Base-by-base conservation (phyloP, 2,113 vertebrate species). In the Nycticorax nycticorax region DNA sequence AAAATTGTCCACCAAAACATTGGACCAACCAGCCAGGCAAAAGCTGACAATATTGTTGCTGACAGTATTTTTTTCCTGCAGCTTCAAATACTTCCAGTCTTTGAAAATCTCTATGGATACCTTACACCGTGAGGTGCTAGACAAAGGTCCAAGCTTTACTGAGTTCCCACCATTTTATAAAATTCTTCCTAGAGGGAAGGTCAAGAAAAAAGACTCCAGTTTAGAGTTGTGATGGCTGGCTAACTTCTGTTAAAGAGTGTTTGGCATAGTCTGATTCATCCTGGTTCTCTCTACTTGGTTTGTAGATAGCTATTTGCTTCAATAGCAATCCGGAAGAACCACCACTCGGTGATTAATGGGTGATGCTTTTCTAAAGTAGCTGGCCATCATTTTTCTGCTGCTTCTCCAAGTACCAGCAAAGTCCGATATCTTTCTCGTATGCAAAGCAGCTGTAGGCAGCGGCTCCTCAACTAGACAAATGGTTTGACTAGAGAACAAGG, bases 301-400 rank as follows among this genome's bases (percentile, higher is more conserved):
- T 89, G 50, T 22, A 84, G 80, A 12, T 53, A 37, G 17, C 23
- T 23, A 3, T 67, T 78, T 92, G 37, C 48, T 81, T 82, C 10
- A 6, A 3, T 3, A 35, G 24, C 37, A 30, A 9, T 26, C 22
- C 35, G 76, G 62, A 91, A 62, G 12, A 63, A 30, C 4, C 4
- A 39, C 9, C 17, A 35, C 28, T 62, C 2, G 0, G 32, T 62
- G 33, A 72, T 56, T 45, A 71, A 60, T 0, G 0, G 68, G 37
- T n/a, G 13, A 64, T 13, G 3, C 12, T 80, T 78, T 79, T 57
- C 33, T 50, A 5, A 89, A 76, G 45, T 28, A 85, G 8, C 64
- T 85, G 33, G 18, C 27, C 10, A 7, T 66, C 2, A 13, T 24
- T 93, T 32, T 85, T 76, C 28, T 86, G 15, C 52, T 83, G 28